These are phyloP conservation scores for Laticauda laticaudata DNA, from an alignment of 2,113 vertebrate genomes.

Conservation along the genomic window DNA sequence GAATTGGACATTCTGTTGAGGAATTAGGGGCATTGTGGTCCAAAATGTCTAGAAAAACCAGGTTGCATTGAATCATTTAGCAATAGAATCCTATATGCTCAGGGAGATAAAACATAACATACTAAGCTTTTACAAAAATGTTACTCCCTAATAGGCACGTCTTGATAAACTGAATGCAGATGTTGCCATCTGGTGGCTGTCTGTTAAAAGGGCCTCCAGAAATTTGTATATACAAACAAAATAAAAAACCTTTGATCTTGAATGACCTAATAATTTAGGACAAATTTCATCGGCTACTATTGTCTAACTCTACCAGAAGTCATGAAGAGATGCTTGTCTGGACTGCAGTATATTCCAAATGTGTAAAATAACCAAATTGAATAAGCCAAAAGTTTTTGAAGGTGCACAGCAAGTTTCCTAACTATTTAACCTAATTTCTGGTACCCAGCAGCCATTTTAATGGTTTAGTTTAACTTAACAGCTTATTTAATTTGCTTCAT, in stretches of 20 bases:
- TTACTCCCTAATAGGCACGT: not conserved
- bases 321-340: not conserved
- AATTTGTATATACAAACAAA: not conserved
- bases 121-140: not conserved
- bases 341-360: accelerated
- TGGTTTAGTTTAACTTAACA: not conserved
- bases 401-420: not conserved
- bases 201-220: not conserved
- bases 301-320: not conserved
- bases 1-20: not conserved
- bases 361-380: slow-evolving; percentile 17
- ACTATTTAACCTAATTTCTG: not conserved
- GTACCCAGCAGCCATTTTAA: not conserved
- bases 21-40: not conserved
- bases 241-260: not conserved
- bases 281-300: not conserved
- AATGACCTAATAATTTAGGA: not conserved
- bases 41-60: not conserved
- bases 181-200: slow-evolving; percentile 73
- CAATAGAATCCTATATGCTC: not conserved
- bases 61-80: not conserved
- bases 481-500: not conserved
- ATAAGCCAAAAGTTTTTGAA: slow-evolving; percentile 44
- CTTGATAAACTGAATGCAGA: slow-evolving; percentile 47
- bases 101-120: not conserved